phyloP scores from a whole-genome alignment of 2,888 invertebrate genomes.

The Cremastinae sp. region DNA sequence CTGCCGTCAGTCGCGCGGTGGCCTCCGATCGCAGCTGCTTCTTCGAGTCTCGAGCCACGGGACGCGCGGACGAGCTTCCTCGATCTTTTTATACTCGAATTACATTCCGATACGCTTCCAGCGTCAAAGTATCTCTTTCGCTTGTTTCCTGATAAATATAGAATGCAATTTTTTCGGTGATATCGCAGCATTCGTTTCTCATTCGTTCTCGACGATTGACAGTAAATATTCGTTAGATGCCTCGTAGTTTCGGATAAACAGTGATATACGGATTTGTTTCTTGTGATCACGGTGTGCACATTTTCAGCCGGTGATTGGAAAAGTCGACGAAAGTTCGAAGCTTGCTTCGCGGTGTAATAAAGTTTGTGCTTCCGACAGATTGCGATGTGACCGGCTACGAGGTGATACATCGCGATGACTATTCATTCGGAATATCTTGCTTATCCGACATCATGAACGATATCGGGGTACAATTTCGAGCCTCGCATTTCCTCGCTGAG shows the following conservation, averaged over 20 bases:
- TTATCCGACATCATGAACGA: constrained; percentile 2
- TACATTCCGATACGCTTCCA: not conserved
- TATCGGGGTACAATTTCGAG: not conserved
- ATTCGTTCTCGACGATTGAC: not conserved
- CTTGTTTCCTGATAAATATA: not conserved
- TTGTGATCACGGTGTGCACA: constrained; percentile 14
- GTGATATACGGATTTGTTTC: constrained; percentile 31
- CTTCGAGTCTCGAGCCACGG: constrained; percentile 62
- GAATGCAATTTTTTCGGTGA: not conserved
- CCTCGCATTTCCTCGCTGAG: not conserved
- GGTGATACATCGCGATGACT: constrained; percentile 8
- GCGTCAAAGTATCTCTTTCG: not conserved
- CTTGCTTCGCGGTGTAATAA: constrained; percentile 16
- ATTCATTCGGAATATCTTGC: constrained; percentile 12
- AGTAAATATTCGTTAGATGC: not conserved
- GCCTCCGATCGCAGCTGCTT: constrained; percentile 73
- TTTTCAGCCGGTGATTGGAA: constrained; percentile 6
- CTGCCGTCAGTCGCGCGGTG: constrained; percentile 78
- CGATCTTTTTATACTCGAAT: constrained; percentile 44
- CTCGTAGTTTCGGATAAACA: constrained; percentile 7
- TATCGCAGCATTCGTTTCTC: not conserved
- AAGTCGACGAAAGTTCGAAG: constrained; percentile 23
- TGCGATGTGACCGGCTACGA: constrained; percentile 18
- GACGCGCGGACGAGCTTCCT: constrained; percentile 48
- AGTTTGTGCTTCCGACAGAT: constrained; percentile 11